Evolutionary conservation across 2,113 vertebrate genomes (phyloP), one percentile per base, ranked within the genome.

Genomic region (Pao palembangensis): DNA sequence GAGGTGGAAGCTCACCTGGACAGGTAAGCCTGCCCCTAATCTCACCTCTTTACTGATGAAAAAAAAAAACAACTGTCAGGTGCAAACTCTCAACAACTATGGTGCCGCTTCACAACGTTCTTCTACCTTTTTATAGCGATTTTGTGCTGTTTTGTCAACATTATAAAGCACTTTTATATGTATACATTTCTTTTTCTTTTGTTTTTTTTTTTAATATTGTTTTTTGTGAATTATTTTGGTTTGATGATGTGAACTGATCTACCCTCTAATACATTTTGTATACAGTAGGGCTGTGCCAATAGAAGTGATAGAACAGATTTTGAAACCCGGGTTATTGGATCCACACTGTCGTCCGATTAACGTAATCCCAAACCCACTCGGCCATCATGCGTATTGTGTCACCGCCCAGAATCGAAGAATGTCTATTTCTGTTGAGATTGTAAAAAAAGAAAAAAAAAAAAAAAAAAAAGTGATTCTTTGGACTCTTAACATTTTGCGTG

Each of bases 271-370:
- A 90, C 88, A 88, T 91, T 91, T 91, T 94, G 88, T 93, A 91
- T 90, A 91, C 88, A 90, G 88, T 91, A 90, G 88, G 85, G 92
- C 92, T 92, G 92, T 87, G 91, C 92, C 89, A 91, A 89, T 88
- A 89, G 86, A 89, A 87, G 89, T 89, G 85, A 87, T 81, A 76
- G 81, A 76, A 87, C 79, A 77, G 80, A 76, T 82, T 86, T 79
- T 88, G 83, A 87, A 87, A 76, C 76, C 64, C 65, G 67, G 67
- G 79, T 87, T 69, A 71, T 78, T 78, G 61, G 79, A 86, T 76
- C 71, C 66, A 77, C 85, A 80, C 68, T 81, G 83, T 85, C 75
- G 71, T 79, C 73, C 73, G 67, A 81, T 72, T 66, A 61, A 71
- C 67, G 73, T 73, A 58, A 48, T 47, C 56, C 53, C 34, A 12